These are phyloP conservation scores for Philypnodon macrostomus DNA, from an alignment of 2,797 vertebrate genomes.

Conservation along the genomic window DNA sequence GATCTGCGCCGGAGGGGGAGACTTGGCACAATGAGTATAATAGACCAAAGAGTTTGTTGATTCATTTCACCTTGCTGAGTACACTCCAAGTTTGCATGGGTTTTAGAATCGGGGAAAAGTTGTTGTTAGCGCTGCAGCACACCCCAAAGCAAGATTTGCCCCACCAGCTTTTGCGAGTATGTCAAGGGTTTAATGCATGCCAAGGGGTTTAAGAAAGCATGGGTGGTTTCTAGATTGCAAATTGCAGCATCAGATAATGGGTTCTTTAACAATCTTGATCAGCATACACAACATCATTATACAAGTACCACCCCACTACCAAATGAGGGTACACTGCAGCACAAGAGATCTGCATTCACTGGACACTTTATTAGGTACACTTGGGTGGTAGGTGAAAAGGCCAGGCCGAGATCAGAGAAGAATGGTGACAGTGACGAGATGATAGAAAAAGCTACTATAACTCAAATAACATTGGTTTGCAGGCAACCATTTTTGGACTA, in stretches of 20 bases:
- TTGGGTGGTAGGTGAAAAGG: too few species aligned
- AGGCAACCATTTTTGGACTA: too few species aligned
- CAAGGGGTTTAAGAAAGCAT: constrained; percentile 22
- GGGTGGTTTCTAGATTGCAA: constrained; percentile 27
- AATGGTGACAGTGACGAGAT: too few species aligned
- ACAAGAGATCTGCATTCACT: not conserved
- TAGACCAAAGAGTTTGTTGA: constrained; percentile 43
- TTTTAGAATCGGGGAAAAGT: constrained; percentile 17
- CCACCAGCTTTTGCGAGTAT: constrained; percentile 11
- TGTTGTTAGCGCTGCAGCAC: constrained; percentile 29
- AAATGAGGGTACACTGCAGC: constrained; percentile 42
- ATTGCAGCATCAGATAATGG: constrained; percentile 22
- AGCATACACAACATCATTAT: constrained; percentile 39
- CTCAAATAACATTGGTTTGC: too few species aligned
- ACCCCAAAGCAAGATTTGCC: constrained; percentile 38
- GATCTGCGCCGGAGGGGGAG: constrained; percentile 36
- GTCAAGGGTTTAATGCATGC: constrained; percentile 25
- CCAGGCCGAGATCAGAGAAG: too few species aligned
- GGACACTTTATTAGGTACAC: too few species aligned
- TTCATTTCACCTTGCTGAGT: constrained; percentile 28
- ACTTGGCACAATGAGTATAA: constrained; percentile 33
- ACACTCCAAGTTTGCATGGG: constrained; percentile 28
- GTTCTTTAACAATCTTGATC: constrained; percentile 26
- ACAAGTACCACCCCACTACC: constrained; percentile 37
- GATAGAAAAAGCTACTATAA: too few species aligned